These are phyloP conservation scores for Heliothis virescens DNA, from an alignment of 1,140 invertebrate species.

Conservation along the genomic window DNA sequence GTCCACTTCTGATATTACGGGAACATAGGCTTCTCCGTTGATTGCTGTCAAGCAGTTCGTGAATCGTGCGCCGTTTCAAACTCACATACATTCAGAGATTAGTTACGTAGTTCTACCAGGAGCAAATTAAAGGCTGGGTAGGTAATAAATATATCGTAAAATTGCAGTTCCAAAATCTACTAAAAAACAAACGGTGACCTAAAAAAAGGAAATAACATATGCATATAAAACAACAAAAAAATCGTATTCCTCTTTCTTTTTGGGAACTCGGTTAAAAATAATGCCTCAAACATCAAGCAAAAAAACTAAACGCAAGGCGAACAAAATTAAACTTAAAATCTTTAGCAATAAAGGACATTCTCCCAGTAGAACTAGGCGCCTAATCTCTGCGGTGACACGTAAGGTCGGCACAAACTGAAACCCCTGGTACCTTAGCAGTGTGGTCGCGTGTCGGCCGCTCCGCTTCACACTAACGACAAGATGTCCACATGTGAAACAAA, in stretches of 20 bases:
- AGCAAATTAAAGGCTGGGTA: neutral
- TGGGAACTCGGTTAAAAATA: too few species aligned
- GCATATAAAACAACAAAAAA: too few species aligned
- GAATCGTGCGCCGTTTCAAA: neutral
- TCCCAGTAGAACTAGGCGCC: constrained; percentile 19
- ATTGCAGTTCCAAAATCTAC: neutral
- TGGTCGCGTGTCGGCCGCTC: constrained; percentile 5
- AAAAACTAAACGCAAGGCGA: neutral
- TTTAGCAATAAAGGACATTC: too few species aligned
- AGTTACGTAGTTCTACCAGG: constrained; percentile 26
- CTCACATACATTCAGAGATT: constrained; percentile 24
- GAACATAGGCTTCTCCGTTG: constrained; percentile 7
- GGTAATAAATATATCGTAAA: constrained; percentile 27
- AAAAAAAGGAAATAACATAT: neutral
- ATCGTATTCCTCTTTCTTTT: too few species aligned
- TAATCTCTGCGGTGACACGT: constrained; percentile 24
- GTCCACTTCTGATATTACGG: constrained; percentile 4
- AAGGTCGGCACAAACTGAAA: neutral
- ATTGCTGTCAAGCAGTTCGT: neutral
- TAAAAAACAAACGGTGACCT: too few species aligned
- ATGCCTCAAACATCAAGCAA: too few species aligned
- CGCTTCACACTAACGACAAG: constrained; percentile 22
- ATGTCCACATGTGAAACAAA: constrained; percentile 25
- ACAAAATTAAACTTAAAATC: neutral
- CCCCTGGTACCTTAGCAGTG: constrained; percentile 20